Percentiles rank a stretch among this genome's conserved stretches.
These are phyloP conservation scores for Myanophis thanlyinensis DNA, from an alignment of 2,113 vertebrate species.

Conservation along the genomic window DNA sequence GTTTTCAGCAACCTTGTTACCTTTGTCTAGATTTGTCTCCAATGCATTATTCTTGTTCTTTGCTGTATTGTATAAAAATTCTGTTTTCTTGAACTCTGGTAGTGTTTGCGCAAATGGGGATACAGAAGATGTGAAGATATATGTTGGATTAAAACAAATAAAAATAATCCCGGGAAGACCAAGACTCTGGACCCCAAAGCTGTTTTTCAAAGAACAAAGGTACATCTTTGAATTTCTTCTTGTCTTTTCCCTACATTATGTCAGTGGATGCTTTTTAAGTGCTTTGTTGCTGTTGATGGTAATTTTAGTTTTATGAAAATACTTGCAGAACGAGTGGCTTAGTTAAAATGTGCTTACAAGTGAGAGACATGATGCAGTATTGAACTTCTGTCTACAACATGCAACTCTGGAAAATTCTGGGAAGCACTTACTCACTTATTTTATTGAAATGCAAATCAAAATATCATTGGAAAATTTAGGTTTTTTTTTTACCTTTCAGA, in stretches of 20 bases:
- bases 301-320: not conserved
- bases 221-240: conserved; percentile 52
- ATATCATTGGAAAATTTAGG: conserved; percentile 1
- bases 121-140: conserved; percentile 98
- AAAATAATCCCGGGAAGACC: conserved; percentile 97
- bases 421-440: not conserved
- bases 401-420: not conserved
- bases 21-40: not conserved
- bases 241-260: not conserved
- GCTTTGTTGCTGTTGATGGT: not conserved
- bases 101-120: conserved; percentile 95
- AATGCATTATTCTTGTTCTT: not conserved
- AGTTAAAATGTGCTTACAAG: not conserved
- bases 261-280: not conserved
- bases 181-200: conserved; percentile 96
- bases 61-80: not conserved
- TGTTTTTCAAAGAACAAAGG: conserved; percentile 98
- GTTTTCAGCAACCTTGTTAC: not conserved
- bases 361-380: not conserved
- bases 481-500: not conserved
- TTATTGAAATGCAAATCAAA: conserved; percentile 38
- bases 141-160: conserved; percentile 99
- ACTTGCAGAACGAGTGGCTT: not conserved
- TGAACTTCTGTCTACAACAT: not conserved
- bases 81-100: not conserved